Percentiles rank a stretch among this genome's conserved stretches.
These are phyloP conservation scores for Papilio aristodemus DNA, from an alignment of 1,140 invertebrate genomes.

Conservation along the genomic window DNA sequence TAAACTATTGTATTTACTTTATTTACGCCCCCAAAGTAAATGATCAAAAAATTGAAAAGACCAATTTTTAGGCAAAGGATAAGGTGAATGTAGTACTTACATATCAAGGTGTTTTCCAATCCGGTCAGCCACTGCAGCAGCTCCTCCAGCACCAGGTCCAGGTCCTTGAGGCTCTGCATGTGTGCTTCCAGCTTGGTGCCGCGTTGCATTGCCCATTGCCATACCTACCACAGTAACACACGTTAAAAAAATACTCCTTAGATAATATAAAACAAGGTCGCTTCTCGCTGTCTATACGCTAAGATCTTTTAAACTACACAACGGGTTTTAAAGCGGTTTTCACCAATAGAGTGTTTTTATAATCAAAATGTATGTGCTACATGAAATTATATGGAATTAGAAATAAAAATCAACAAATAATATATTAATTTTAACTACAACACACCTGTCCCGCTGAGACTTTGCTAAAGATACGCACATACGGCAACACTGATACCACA, in stretches of 20 bases:
- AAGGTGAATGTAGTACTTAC: too few species aligned
- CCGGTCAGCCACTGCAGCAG: conserved; percentile 95
- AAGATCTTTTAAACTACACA: too few species aligned
- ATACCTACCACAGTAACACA: conserved; percentile 77
- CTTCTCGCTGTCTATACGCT: too few species aligned
- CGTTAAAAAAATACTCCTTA: background rate
- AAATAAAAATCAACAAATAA: conserved; percentile 8
- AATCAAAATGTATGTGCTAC: too few species aligned
- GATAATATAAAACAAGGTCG: too few species aligned
- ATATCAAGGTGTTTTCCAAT: conserved; percentile 91
- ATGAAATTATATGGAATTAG: too few species aligned
- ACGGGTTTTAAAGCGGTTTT: too few species aligned
- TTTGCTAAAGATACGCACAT: conserved; percentile 66
- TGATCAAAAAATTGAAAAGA: too few species aligned
- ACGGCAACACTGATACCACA: conserved; percentile 56
- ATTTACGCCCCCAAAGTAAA: too few species aligned
- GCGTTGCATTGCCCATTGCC: conserved; percentile 91
- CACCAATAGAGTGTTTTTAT: too few species aligned
- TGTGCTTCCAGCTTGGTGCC: conserved; percentile 88
- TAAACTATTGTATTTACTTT: too few species aligned
- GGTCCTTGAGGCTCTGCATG: conserved; percentile 88
- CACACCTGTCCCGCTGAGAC: conserved; percentile 64
- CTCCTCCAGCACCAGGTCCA: conserved; percentile 95
- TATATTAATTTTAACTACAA: background rate
- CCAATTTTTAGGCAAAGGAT: too few species aligned